Conservation (phyloP, 2,113 vertebrate genomes). For the Vulpes vulpes region DNA sequence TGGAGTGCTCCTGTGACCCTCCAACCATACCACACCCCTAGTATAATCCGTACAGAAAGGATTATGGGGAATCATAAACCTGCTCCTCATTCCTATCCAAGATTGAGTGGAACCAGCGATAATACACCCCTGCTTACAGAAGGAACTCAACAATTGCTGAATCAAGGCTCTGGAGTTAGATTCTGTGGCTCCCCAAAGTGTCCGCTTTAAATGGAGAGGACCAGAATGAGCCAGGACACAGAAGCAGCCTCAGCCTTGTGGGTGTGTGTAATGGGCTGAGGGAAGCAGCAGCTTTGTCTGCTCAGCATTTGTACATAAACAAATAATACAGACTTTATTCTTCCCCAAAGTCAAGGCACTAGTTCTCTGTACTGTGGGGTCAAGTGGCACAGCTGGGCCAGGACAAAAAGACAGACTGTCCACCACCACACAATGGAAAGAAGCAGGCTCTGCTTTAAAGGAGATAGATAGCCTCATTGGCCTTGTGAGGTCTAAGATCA, state of each 20-base stretch:
- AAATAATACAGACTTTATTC: not conserved
- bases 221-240: not conserved
- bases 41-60: not conserved
- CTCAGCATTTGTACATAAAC: not conserved
- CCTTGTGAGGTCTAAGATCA: not conserved
- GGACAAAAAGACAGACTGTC: constrained; percentile 5
- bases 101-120: not conserved
- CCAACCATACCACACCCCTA: not conserved
- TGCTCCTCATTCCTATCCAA: not conserved
- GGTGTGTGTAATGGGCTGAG: accelerated
- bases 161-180: not conserved
- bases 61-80: not conserved
- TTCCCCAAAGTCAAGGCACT: not conserved
- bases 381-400: not conserved
- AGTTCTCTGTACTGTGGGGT: not conserved
- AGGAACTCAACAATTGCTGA: not conserved
- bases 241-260: not conserved
- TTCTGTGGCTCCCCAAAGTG: not conserved
- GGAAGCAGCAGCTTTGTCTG: not conserved
- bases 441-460: not conserved
- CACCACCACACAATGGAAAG: not conserved
- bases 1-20: not conserved
- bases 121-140: not conserved
- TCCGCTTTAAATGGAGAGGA: not conserved
- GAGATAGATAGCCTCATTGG: not conserved